Conservation (phyloP, 2,113 vertebrate genomes). For the Delphinapterus leucas region DNA sequence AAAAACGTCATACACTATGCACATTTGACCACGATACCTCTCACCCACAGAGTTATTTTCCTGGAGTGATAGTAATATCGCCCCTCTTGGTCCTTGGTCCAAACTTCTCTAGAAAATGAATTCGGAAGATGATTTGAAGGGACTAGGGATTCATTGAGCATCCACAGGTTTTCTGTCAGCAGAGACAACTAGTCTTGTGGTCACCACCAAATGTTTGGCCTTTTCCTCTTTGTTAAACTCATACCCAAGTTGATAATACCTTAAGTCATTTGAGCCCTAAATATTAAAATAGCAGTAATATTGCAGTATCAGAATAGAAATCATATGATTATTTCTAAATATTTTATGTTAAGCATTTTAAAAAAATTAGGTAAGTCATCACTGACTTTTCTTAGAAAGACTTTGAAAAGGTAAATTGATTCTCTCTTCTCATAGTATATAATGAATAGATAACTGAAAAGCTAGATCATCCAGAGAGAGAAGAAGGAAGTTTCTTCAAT, state of each 20-base stretch:
- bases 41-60: not conserved
- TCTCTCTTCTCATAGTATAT: constrained; percentile 60
- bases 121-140: not conserved
- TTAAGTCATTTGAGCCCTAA: not conserved
- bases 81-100: not conserved
- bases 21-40: not conserved
- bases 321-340: not conserved
- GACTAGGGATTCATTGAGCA: not conserved
- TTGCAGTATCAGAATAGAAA: constrained; percentile 10
- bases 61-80: not conserved
- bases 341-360: constrained; percentile 19
- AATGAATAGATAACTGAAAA: constrained; percentile 71
- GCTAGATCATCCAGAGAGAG: constrained; percentile 74
- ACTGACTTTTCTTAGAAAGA: constrained; percentile 28
- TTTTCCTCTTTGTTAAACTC: not conserved
- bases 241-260: not conserved
- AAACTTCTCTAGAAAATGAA: not conserved
- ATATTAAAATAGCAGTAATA: constrained; percentile 1
- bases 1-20: not conserved
- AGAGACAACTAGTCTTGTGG: not conserved
- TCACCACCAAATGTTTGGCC: not conserved
- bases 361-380: not conserved
- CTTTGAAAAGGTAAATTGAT: constrained; percentile 38
- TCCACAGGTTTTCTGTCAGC: not conserved
- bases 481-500: constrained; percentile 73